Percentiles rank a stretch among this genome's conserved stretches.
These are phyloP conservation scores for Tenthredo scrophulariae DNA, from an alignment of 2,888 invertebrate species.

Conservation along the genomic window DNA sequence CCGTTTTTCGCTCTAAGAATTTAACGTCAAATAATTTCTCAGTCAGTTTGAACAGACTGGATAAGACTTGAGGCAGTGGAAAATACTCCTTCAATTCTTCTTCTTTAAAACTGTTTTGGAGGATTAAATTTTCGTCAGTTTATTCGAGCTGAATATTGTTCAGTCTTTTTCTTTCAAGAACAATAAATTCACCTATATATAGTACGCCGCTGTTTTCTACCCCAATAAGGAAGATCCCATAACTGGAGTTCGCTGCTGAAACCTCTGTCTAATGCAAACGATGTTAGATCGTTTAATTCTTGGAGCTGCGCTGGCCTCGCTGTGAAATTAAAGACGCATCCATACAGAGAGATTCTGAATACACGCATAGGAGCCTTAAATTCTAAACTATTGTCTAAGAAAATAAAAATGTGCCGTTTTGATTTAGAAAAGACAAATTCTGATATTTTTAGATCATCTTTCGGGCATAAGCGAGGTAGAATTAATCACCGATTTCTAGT, in stretches of 20 bases:
- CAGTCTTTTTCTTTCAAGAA: background rate
- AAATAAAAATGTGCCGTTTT: background rate
- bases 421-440: background rate
- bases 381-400: background rate
- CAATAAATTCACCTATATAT: constrained; percentile 80
- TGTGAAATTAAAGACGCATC: constrained; percentile 60
- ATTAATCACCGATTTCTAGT: constrained; percentile 79
- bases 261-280: constrained; percentile 85
- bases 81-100: constrained; percentile 89
- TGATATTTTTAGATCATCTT: background rate
- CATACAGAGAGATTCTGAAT: background rate
- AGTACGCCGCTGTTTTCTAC: constrained; percentile 85
- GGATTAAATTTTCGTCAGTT: background rate
- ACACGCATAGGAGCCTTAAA: background rate
- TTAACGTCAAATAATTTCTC: constrained; percentile 89
- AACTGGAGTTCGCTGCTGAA: constrained; percentile 84
- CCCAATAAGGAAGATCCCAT: constrained; percentile 95
- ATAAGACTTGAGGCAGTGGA: constrained; percentile 89
- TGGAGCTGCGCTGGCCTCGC: constrained; percentile 88
- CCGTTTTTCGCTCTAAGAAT: constrained; percentile 84
- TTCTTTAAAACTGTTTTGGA: constrained; percentile 83
- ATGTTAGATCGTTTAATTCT: constrained; percentile 86
- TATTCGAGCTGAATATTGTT: background rate
- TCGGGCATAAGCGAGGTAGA: background rate
- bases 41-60: constrained; percentile 87